Evolutionary conservation across 2,113 vertebrate genomes (phyloP).

Genomic region (Drymodes brunneopygia): DNA sequence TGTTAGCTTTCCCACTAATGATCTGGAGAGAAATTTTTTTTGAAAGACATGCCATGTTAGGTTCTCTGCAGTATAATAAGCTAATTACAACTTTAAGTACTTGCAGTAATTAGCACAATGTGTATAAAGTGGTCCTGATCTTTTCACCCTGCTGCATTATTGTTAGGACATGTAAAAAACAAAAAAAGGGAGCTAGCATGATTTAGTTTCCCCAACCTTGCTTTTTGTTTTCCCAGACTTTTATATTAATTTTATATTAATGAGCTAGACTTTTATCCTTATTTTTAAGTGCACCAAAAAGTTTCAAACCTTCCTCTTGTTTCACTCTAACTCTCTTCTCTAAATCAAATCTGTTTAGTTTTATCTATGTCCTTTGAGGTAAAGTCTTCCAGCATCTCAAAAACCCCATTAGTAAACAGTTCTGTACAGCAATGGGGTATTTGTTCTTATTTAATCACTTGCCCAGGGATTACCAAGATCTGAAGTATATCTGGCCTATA

Average conservation of each 20-base stretch:
- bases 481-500: not conserved
- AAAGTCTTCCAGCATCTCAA: not conserved
- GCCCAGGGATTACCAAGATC: not conserved
- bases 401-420: slow-evolving; percentile 13
- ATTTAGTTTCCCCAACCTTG: slow-evolving; percentile 68
- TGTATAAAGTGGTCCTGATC: slow-evolving; percentile 85
- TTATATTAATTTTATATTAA: slow-evolving; percentile 66
- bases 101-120: slow-evolving; percentile 87
- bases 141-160: slow-evolving; percentile 84
- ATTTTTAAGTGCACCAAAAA: slow-evolving; percentile 57
- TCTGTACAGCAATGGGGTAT: not conserved
- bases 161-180: slow-evolving; percentile 78
- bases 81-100: slow-evolving; percentile 89
- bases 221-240: slow-evolving; percentile 71
- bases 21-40: slow-evolving; percentile 86
- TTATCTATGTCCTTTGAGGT: not conserved
- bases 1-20: slow-evolving; percentile 88
- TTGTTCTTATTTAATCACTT: slow-evolving; percentile 44
- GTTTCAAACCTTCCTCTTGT: slow-evolving; percentile 13
- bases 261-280: slow-evolving; percentile 65
- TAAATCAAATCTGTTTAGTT: not conserved
- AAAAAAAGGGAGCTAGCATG: slow-evolving; percentile 69
- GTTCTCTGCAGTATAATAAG: slow-evolving; percentile 88
- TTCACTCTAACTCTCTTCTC: not conserved
- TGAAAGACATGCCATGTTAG: slow-evolving; percentile 85